Evolutionary conservation across 2,797 vertebrate species (phyloP), one percentile per base, ranked within the genome.

Genomic region (Acipenser ruthenus): DNA sequence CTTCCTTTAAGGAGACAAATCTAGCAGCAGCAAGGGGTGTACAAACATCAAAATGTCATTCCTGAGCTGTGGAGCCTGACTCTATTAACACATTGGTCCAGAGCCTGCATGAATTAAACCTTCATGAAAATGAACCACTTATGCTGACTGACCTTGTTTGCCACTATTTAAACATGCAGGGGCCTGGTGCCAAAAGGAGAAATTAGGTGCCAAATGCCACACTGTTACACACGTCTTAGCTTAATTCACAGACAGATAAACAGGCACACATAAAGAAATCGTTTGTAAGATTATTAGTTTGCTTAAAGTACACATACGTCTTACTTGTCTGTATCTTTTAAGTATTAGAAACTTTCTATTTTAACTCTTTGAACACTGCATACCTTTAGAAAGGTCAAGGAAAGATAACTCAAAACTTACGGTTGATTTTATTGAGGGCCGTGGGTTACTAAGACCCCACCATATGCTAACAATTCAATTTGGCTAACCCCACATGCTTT

Each of bases 121-220:
- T 68, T 68, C 71, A 72, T 77, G 75, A 87, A 81, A 88, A 84
- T 73, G 72, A 62, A 23, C 67, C 72, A 1, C 79, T 79, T 79
- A 70, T 83, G 77, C 71, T 23, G 62, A 52, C 7, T 73, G 68
- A 72, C 37, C 68, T 67, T 65, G 69, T 51, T 72, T 74, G 71
- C 73, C 68, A 74, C 75, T 78, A 75, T 62, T 76, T 70, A 69
- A 73, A 78, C 78, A 75, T 78, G 75, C 74, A 72, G 69, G 76
- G 80, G 73, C 71, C 73, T 73, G 72, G 68, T 72, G 84, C 80
- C 83, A 84, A 79, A 74, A 76, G 71, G 76, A 78, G 78, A 81
- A 58, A 5, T 7, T 13, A 58, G 10, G 55, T 58, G 55, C 55
- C 55, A 58, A n/a, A 58, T 58, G 12, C 10, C 10, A 58, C 10